Percentiles rank a stretch among this genome's conserved stretches.
phyloP scores from a whole-genome alignment of 2,888 invertebrate genomes.

The Drosophila prolongata region DNA sequence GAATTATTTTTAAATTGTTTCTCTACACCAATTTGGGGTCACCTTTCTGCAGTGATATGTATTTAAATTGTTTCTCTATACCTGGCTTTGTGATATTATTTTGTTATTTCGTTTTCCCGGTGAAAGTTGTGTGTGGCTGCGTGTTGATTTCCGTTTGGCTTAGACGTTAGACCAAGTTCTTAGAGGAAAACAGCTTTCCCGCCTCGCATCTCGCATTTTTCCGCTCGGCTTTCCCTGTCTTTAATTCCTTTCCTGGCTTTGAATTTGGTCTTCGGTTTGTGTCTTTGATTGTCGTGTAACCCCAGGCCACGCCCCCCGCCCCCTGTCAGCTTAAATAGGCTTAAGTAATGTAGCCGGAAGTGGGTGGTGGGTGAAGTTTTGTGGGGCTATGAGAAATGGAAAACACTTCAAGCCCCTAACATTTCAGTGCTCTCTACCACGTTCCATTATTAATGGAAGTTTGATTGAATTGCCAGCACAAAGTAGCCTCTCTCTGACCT shows the following conservation, averaged over 20 bases:
- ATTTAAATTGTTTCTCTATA: too few species aligned
- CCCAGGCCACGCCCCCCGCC: conserved; percentile 36
- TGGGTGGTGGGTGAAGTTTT: not conserved
- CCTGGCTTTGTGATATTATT: not conserved
- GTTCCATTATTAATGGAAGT: conserved; percentile 75
- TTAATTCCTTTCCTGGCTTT: conserved; percentile 45
- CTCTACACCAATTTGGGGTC: not conserved
- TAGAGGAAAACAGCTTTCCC: conserved; percentile 3
- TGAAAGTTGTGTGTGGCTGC: not conserved
- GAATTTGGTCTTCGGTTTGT: conserved; percentile 42
- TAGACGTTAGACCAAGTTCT: conserved; percentile 26
- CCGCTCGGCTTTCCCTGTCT: conserved; percentile 28
- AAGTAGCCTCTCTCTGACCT: conserved; percentile 12
- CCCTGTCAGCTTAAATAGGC: conserved; percentile 57
- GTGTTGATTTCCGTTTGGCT: conserved; percentile 25
- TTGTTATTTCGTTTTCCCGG: not conserved
- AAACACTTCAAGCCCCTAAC: conserved; percentile 36
- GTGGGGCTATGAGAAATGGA: conserved; percentile 6
- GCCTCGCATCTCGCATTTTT: conserved; percentile 13
- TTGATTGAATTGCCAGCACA: conserved; percentile 72
- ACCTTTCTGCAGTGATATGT: not conserved
- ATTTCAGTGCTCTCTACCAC: conserved; percentile 48
- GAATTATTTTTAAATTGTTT: too few species aligned
- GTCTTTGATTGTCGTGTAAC: conserved; percentile 63
- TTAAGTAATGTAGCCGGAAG: conserved; percentile 55